Base-by-base conservation (phyloP, 1,140 invertebrate genomes). In the Drosophila neocordata region DNA sequence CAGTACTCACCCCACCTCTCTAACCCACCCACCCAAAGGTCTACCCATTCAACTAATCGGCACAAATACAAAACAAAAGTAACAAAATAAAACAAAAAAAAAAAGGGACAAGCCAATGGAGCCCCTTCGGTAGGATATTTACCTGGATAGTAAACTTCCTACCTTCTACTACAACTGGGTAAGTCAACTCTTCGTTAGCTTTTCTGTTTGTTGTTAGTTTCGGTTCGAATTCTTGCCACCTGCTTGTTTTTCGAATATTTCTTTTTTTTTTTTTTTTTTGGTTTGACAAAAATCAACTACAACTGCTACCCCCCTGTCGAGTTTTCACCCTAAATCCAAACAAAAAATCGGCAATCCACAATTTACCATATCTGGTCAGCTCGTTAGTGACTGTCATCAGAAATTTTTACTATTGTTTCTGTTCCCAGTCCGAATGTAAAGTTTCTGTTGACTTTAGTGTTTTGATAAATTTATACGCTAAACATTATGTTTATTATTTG, bases 381-480 rank as follows among this genome's bases (percentile, higher is more conserved):
- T 48, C 41, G 41, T 48, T 48, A 48, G 51, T 55, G 22, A 13
- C 31, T 20, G 22, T 56, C 61, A 68, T 55, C 82, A 48, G 15
- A 48, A 1, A 44, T 8, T 44, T 11, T 87, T 83, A 78, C 87
- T 85, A 81, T 82, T 81, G 65, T 18, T 44, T 67, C n/a, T 63
- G 69, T 69, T 74, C 4, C 4, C 4, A 31, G 78, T 52, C 57
- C 41, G 37, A 66, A 44, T 77, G 71, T 72, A 79, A 87, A 48
- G 41, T 44, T 11, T 48, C 20, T 48, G 8, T 48, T 48, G 41
- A 48, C 41, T 48, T 48, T 20, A 48, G 71, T 87, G n/a, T 83
- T 87, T 87, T 87, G 82, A 88, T 88, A 79, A 88, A 87, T 88
- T 87, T 79, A 81, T 89, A 73, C 72, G 78, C 85, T 85, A 85